These are phyloP conservation scores for Calycopis cecrops DNA, from an alignment of 1,140 invertebrate genomes.

Conservation along the genomic window DNA sequence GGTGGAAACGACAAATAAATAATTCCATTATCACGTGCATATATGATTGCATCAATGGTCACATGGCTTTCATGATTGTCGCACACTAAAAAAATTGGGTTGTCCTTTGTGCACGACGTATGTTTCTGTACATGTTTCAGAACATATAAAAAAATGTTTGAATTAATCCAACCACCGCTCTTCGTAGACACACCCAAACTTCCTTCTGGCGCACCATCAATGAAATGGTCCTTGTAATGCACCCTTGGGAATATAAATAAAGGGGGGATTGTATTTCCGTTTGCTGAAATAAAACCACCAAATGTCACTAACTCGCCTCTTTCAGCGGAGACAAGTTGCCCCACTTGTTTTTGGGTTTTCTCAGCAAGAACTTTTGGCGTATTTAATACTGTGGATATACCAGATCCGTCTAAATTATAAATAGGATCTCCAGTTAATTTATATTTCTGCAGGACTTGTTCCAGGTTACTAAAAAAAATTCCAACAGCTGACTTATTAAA, in stretches of 20 bases:
- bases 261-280: no score
- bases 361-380: slow-evolving; percentile 16
- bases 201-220: slow-evolving; percentile 26
- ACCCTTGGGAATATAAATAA: no score
- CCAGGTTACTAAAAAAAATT: slow-evolving; percentile 30
- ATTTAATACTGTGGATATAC: slow-evolving; percentile 46
- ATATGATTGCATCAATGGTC: neutral
- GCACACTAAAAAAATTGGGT: slow-evolving; percentile 46
- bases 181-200: slow-evolving; percentile 33
- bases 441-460: slow-evolving; percentile 25
- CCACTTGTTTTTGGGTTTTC: neutral
- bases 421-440: slow-evolving; percentile 47
- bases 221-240: no score
- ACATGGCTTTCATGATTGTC: slow-evolving; percentile 60
- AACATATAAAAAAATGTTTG: no score
- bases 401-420: slow-evolving; percentile 71
- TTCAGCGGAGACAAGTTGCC: no score
- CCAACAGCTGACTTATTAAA: slow-evolving; percentile 48
- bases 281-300: no score
- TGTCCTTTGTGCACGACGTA: slow-evolving; percentile 32
- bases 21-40: neutral
- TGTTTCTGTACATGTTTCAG: no score
- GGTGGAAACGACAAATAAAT: slow-evolving; percentile 15
- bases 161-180: slow-evolving; percentile 72
- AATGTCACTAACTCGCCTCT: no score